Percentiles rank a stretch among this genome's conserved stretches.
Conservation (phyloP, 2,113 vertebrate genomes). For the Procapra przewalskii region DNA sequence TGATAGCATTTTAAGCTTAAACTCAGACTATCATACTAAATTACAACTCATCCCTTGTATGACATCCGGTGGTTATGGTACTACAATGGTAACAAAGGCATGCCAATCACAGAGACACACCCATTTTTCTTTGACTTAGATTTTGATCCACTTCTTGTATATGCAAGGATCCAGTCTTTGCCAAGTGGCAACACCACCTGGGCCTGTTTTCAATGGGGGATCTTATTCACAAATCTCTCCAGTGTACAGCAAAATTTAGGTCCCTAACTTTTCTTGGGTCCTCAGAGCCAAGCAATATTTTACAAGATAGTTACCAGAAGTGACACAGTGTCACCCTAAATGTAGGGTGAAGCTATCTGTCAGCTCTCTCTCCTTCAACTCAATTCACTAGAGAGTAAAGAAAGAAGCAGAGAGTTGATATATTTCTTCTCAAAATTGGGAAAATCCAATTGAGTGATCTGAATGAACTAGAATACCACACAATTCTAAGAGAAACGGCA, state of each 20-base stretch:
- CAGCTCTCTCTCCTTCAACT: background rate
- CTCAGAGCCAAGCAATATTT: background rate
- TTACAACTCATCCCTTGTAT: background rate
- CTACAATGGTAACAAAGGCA: background rate
- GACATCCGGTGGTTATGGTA: background rate
- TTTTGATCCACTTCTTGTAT: background rate
- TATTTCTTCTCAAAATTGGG: background rate
- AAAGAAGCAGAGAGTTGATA: background rate
- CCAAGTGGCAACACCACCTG: background rate
- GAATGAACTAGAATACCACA: background rate
- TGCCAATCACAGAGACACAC: background rate
- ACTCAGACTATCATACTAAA: background rate
- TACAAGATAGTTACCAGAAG: background rate
- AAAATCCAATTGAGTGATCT: background rate
- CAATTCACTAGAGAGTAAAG: background rate
- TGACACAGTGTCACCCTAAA: background rate
- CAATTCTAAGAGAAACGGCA: background rate
- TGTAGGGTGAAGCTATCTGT: background rate
- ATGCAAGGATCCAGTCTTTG: background rate
- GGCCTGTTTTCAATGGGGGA: background rate
- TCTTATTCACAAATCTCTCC: background rate
- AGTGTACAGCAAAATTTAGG: background rate
- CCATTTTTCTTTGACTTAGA: background rate
- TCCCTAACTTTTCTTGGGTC: background rate
- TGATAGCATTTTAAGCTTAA: background rate